Conservation (phyloP, 2,888 invertebrate genomes). For the Perithous albicinctus region DNA sequence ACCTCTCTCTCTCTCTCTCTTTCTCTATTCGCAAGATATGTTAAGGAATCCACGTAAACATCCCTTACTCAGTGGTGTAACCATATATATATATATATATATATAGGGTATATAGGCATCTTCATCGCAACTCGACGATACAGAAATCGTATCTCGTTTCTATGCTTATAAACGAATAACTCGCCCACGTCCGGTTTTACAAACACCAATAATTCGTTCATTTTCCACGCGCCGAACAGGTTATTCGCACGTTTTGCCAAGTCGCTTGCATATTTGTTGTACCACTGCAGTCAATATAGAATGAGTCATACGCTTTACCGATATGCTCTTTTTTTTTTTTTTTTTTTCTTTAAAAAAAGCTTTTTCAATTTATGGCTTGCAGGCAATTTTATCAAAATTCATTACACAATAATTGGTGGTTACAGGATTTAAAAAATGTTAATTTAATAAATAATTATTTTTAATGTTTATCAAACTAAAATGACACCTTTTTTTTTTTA, state of each 20-base stretch:
- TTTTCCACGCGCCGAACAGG: slow-evolving; percentile 15
- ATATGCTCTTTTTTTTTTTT: not conserved
- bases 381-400: too few species aligned
- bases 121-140: not conserved
- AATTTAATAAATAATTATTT: too few species aligned
- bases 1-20: not conserved
- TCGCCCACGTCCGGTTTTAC: slow-evolving; percentile 30
- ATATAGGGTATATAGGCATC: not conserved
- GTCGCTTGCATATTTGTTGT: not conserved
- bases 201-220: slow-evolving; percentile 24
- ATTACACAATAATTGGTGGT: too few species aligned
- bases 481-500: too few species aligned
- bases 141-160: slow-evolving; percentile 31
- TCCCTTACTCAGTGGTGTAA: slow-evolving; percentile 10
- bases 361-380: too few species aligned
- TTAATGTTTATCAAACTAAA: too few species aligned
- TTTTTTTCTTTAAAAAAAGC: not conserved
- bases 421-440: too few species aligned
- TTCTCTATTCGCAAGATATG: slow-evolving; percentile 23
- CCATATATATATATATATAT: too few species aligned
- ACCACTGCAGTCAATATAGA: not conserved
- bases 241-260: not conserved
- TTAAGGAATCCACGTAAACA: slow-evolving; percentile 14
- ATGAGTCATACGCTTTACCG: not conserved
- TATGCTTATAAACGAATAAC: not conserved